phyloP scores from a whole-genome alignment of 2,888 invertebrate species.

The Eupithecia tripunctaria region DNA sequence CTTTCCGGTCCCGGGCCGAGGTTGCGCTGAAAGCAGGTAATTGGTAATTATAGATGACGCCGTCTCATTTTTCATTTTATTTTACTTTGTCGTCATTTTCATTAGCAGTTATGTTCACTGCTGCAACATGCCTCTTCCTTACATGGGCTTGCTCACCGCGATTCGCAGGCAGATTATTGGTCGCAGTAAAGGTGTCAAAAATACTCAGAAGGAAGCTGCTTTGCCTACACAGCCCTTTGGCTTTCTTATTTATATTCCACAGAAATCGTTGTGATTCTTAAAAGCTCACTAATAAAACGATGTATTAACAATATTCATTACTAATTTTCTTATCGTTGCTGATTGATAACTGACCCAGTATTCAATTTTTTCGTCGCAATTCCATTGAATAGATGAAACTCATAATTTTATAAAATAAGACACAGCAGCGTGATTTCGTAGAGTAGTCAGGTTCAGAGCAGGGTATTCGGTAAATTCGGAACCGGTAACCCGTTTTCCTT shows the following conservation, averaged over 20 bases:
- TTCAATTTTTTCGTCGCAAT: neutral
- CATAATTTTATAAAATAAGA: neutral
- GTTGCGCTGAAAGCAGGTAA: slow-evolving; percentile 4
- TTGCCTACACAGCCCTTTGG: neutral
- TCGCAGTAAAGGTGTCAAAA: neutral
- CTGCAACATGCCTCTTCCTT: neutral
- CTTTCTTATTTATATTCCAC: neutral
- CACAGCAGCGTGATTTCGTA: neutral
- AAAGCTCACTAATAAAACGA: neutral
- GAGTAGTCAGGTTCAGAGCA: neutral
- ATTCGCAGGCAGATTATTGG: neutral
- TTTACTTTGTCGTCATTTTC: neutral
- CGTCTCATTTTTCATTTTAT: neutral
- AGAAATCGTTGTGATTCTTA: neutral
- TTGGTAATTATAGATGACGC: neutral
- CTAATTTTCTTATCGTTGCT: no score
- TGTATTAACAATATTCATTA: no score
- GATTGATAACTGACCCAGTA: neutral
- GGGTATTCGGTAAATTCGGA: neutral
- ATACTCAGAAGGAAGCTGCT: neutral
- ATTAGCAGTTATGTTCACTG: neutral
- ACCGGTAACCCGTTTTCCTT: slow-evolving; percentile 8
- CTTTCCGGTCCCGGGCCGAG: slow-evolving; percentile 61
- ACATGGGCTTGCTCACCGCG: neutral
- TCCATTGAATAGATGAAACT: neutral